phyloP scores from a whole-genome alignment of 2,888 invertebrate genomes.

The Ormyrus nitidulus region DNA sequence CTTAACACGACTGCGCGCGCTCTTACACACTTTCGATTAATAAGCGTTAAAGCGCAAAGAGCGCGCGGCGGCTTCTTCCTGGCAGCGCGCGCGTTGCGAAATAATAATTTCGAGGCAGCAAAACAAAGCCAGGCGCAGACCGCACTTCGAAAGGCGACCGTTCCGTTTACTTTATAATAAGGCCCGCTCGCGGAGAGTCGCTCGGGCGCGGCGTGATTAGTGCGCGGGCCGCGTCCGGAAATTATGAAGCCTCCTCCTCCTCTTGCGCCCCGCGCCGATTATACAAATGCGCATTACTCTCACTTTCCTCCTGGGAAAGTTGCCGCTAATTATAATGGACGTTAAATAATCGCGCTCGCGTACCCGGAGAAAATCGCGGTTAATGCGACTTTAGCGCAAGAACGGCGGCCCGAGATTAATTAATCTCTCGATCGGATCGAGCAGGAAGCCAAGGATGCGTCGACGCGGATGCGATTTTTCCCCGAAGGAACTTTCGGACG shows the following conservation, averaged over 20 bases:
- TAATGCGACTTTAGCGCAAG: not conserved
- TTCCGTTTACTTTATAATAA: slow-evolving; percentile 25
- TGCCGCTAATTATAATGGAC: slow-evolving; percentile 74
- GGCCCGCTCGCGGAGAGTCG: slow-evolving; percentile 17
- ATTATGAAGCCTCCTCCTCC: slow-evolving; percentile 41
- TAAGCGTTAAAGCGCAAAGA: slow-evolving; percentile 36
- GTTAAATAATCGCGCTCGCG: slow-evolving; percentile 70
- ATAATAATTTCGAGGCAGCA: not conserved
- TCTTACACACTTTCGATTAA: slow-evolving; percentile 21
- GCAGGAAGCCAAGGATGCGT: not conserved
- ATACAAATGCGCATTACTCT: slow-evolving; percentile 67
- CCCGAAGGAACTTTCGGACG: not conserved
- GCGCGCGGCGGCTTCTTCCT: not conserved
- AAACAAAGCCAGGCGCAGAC: not conserved
- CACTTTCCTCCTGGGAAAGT: slow-evolving; percentile 74
- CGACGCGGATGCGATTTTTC: not conserved
- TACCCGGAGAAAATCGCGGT: slow-evolving; percentile 2
- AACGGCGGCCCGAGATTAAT: not conserved
- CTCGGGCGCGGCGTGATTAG: slow-evolving; percentile 36
- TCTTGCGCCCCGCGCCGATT: slow-evolving; percentile 58
- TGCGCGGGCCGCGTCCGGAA: slow-evolving; percentile 45
- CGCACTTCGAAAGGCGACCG: not conserved
- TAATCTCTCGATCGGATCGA: not conserved
- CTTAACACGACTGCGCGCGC: slow-evolving; percentile 36
- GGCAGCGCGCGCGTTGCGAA: not conserved